Conservation (phyloP, 2,113 vertebrate genomes). For the Piaya cayana region DNA sequence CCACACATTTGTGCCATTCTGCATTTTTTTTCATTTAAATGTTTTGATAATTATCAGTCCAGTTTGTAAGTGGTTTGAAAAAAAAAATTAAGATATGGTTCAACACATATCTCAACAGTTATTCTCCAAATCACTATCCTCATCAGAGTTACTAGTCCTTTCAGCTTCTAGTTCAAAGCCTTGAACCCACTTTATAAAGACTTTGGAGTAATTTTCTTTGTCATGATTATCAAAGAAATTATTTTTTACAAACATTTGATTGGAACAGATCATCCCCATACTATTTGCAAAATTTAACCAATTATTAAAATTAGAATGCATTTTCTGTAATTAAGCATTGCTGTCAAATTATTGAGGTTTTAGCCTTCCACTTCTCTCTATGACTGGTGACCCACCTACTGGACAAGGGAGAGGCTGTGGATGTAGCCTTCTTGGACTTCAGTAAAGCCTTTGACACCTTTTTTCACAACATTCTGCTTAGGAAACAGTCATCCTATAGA, state of each 20-base stretch:
- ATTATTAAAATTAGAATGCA: neutral
- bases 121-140: neutral
- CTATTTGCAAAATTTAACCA: neutral
- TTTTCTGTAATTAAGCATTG: neutral
- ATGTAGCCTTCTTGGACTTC: too few relatives aligned
- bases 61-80: neutral
- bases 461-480: too few relatives aligned
- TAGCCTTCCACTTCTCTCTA: neutral
- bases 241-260: neutral
- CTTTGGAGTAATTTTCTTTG: neutral
- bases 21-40: neutral
- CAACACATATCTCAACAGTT: neutral
- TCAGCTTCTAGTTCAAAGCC: neutral
- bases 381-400: neutral
- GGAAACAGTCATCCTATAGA: too few relatives aligned
- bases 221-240: neutral
- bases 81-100: neutral
- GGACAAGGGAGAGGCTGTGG: too few relatives aligned
- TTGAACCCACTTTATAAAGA: neutral
- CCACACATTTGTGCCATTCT: neutral
- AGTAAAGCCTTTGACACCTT: too few relatives aligned
- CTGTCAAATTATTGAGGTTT: neutral
- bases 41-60: neutral
- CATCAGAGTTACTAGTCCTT: neutral
- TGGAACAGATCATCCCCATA: neutral